Evolutionary conservation across 2,797 vertebrate species (phyloP).

Genomic region (Australoheros facetus): DNA sequence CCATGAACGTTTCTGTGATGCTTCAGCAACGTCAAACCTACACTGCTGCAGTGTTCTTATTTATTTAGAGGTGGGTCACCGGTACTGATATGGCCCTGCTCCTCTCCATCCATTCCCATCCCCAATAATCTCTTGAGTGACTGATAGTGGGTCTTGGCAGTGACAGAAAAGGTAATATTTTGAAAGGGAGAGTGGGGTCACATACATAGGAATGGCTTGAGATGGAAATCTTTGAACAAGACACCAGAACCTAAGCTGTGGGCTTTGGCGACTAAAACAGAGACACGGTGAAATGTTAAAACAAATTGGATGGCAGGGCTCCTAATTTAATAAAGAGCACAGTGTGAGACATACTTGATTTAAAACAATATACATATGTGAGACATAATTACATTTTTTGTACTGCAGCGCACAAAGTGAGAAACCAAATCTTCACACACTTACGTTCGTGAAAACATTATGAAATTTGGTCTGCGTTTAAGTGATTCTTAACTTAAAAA

Average conservation of each 20-base stretch:
- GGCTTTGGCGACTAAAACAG: conserved; percentile 65
- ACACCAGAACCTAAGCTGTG: conserved; percentile 58
- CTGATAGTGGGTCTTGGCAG: conserved; percentile 75
- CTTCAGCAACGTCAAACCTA: conserved; percentile 36
- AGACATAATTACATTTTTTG: conserved; percentile 68
- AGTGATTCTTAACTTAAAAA: conserved; percentile 36
- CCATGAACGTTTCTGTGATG: conserved; percentile 1
- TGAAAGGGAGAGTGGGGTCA: conserved; percentile 48
- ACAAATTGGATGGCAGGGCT: conserved; percentile 68
- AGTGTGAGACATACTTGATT: conserved; percentile 68
- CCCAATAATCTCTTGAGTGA: conserved; percentile 54
- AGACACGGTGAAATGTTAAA: conserved; percentile 69
- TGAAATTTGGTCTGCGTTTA: conserved; percentile 47
- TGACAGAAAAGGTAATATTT: conserved; percentile 76
- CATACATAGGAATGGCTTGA: conserved; percentile 53
- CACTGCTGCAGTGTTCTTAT: conserved; percentile 42
- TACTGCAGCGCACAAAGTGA: conserved; percentile 36
- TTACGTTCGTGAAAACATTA: conserved; percentile 46
- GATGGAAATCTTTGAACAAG: conserved; percentile 72
- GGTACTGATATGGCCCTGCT: conserved; percentile 48
- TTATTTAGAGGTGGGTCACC: conserved; percentile 35
- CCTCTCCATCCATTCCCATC: conserved; percentile 59
- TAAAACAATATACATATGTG: conserved; percentile 74
- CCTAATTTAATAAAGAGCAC: conserved; percentile 75
- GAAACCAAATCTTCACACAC: conserved; percentile 62